Percentiles rank a stretch among this genome's conserved stretches.
phyloP scores from a whole-genome alignment of 64 coral and sea anemone species.

The Pocillopora verrucosa region DNA sequence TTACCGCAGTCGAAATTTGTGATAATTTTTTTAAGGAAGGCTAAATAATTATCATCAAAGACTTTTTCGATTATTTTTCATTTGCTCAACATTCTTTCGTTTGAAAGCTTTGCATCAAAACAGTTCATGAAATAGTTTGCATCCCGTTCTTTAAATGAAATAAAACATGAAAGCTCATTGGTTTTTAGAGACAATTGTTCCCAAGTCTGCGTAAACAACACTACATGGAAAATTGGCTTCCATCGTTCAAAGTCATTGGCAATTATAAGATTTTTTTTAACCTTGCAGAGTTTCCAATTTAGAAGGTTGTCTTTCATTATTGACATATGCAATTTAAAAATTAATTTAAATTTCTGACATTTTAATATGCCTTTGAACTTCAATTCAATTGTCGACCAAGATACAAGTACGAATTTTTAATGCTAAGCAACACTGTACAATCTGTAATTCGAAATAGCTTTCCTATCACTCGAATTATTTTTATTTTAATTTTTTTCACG shows the following conservation, averaged over 20 bases:
- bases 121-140: background rate
- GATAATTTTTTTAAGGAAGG: background rate
- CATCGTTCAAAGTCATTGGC: background rate
- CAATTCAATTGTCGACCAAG: conserved; percentile 7
- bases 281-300: background rate
- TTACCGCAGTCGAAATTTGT: too few relatives aligned
- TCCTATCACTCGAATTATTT: too few relatives aligned
- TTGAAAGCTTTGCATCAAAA: background rate
- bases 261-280: conserved; percentile 11
- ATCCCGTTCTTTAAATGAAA: background rate
- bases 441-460: background rate
- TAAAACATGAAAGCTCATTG: background rate
- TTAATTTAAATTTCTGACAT: background rate
- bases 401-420: background rate
- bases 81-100: background rate
- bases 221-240: background rate
- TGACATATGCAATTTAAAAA: background rate
- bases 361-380: conserved; percentile 14
- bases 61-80: background rate
- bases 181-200: background rate
- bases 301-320: background rate
- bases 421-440: background rate
- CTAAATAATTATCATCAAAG: background rate
- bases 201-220: background rate
- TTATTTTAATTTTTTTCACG: too few relatives aligned